Base-by-base conservation (phyloP, 92 coral and sea anemone genomes). In the Parazoanthus atlanticus region DNA sequence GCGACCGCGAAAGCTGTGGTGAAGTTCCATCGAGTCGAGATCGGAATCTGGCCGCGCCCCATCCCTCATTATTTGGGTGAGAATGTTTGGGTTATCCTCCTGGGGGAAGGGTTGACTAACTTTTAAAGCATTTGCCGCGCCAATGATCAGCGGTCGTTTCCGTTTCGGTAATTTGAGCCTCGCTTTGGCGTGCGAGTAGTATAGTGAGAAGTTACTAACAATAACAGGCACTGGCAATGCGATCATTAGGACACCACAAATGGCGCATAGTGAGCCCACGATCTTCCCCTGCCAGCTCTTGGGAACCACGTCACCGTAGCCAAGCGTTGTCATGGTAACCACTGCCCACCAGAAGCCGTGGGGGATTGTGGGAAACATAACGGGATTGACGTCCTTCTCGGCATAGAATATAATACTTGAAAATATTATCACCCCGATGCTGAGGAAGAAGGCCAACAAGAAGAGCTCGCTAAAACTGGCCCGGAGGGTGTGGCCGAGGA, bases 281-380 rank as follows among this genome's bases (percentile, higher is more conserved):
- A 97, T 92, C 86, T 92, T 91, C 36, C 99, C 99, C 75, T 91
- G 93, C 93, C 93, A 87, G 19, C 95, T 91, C 43, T 75, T 80
- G 21, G 99, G 99, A 12, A 93, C 91, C 90, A 91, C 93, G 91
- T 97, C 99, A 21, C 99, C 99, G 58, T 97, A 97, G 31, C 99
- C 99, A 6, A 97, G 91, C 71, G 99, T 97, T 52, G 99, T 97
- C 99, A 97, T 97, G 88, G 99, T 97, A 67, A 97, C 98, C 3
- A 97, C 98, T 29, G 99, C 99, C 99, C 99, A 97, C 99, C 99
- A 97, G 88, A 97, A 97, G 25, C 97, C 93, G 61, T 94, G 95
- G 69, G 99, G 99, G 85, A 97, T 97, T 32, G 98, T 94, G 74
- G 94, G 92, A 85, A 97, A 97, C 76, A 91, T 90, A 0, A 92